Evolutionary conservation across 1,140 invertebrate species (phyloP).

Genomic region (Paraescarpia echinospica): DNA sequence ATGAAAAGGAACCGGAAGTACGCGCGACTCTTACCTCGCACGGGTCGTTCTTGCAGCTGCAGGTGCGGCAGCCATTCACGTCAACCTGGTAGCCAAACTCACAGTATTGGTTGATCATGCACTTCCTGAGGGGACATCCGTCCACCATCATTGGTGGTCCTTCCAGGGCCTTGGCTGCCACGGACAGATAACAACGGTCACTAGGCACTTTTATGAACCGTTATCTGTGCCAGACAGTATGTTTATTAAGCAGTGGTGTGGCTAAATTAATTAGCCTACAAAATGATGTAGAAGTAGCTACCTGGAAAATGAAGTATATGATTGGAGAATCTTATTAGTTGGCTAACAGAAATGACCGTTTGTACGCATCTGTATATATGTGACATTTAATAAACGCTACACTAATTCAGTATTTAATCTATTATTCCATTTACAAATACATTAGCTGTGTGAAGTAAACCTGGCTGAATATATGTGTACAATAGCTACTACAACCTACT

Average conservation of each 20-base stretch:
- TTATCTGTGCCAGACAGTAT: not conserved
- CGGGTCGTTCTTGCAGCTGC: constrained; percentile 13
- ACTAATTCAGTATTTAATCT: not conserved
- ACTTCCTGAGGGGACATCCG: not conserved
- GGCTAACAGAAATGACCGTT: not conserved
- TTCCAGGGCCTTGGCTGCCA: not conserved
- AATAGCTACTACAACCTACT: not conserved
- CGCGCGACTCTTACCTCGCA: not conserved
- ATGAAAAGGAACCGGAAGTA: too few species aligned
- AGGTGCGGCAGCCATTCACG: constrained; percentile 11
- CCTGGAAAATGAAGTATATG: not conserved
- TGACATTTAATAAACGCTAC: not conserved
- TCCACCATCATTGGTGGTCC: not conserved
- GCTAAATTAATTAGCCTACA: too few species aligned
- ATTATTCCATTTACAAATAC: not conserved
- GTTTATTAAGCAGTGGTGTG: not conserved
- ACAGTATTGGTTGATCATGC: not conserved
- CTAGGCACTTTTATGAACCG: not conserved
- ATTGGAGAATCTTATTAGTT: not conserved
- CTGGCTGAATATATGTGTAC: not conserved
- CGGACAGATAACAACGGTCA: not conserved
- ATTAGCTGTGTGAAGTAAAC: not conserved
- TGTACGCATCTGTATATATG: not conserved
- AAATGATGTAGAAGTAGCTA: too few species aligned
- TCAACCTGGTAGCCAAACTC: constrained; percentile 2